Percentiles rank a stretch among this genome's conserved stretches.
These are phyloP conservation scores for Myiopsitta monachus DNA, from an alignment of 2,113 vertebrate species.

Conservation along the genomic window DNA sequence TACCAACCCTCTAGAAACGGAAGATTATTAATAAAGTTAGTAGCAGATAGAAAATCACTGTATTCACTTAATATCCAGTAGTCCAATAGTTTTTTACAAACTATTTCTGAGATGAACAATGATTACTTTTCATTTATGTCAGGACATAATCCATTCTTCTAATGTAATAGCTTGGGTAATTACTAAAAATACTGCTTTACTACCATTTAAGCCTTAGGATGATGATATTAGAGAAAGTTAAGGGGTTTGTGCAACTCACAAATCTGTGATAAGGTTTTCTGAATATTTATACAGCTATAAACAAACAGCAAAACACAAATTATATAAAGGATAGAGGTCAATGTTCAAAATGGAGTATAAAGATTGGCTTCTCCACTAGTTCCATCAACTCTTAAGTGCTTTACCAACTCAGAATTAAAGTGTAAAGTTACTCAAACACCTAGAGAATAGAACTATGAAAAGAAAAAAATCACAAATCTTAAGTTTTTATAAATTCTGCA, in stretches of 20 bases:
- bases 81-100: background rate
- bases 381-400: background rate
- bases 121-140: background rate
- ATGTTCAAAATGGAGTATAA: background rate
- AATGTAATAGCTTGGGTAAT: background rate
- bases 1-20: background rate
- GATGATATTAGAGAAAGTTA: background rate
- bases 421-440: background rate
- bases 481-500: background rate
- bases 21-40: background rate
- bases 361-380: background rate
- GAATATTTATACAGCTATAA: background rate
- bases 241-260: background rate
- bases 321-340: background rate
- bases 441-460: background rate
- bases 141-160: background rate
- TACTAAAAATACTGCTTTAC: background rate
- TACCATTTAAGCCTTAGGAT: background rate
- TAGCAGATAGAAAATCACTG: background rate
- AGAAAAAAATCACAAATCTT: rapidly evolving
- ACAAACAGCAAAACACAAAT: background rate
- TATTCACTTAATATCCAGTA: background rate
- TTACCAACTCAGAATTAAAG: background rate
- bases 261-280: background rate
- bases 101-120: background rate